Conservation (phyloP, 2,888 invertebrate genomes). For the Volucella bombylans region DNA sequence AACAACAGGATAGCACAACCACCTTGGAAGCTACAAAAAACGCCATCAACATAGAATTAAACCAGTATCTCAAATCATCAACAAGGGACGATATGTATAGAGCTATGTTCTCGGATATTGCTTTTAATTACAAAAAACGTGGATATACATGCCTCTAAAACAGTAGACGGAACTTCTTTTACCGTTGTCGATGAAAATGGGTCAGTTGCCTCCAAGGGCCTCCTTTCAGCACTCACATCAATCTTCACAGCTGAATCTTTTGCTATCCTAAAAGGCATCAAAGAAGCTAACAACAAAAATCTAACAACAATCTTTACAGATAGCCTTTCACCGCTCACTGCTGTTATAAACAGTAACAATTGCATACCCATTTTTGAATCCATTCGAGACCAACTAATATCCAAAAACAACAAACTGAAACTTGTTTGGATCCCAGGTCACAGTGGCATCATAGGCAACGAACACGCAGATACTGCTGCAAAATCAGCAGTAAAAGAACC, state of each 20-base stretch:
- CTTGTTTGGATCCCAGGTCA: slow-evolving; percentile 25
- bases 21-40: too few species aligned
- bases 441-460: slow-evolving; percentile 13
- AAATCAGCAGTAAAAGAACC: slow-evolving; percentile 11
- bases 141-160: slow-evolving; percentile 10
- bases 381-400: too few species aligned
- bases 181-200: slow-evolving; percentile 1
- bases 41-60: too few species aligned
- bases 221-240: not conserved
- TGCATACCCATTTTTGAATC: too few species aligned
- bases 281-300: not conserved
- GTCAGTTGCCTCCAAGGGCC: slow-evolving; percentile 7
- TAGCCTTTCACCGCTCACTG: slow-evolving; percentile 14
- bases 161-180: not conserved
- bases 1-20: not conserved
- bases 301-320: not conserved
- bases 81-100: not conserved
- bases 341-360: not conserved
- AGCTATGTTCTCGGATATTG: not conserved
- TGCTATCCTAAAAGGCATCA: slow-evolving; percentile 1
- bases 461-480: slow-evolving; percentile 6
- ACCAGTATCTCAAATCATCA: too few species aligned
- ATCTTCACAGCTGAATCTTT: slow-evolving; percentile 27
- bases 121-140: not conserved
- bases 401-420: not conserved